Evolutionary conservation across 1,140 invertebrate species (phyloP).

Genomic region (Cyclina sinensis): DNA sequence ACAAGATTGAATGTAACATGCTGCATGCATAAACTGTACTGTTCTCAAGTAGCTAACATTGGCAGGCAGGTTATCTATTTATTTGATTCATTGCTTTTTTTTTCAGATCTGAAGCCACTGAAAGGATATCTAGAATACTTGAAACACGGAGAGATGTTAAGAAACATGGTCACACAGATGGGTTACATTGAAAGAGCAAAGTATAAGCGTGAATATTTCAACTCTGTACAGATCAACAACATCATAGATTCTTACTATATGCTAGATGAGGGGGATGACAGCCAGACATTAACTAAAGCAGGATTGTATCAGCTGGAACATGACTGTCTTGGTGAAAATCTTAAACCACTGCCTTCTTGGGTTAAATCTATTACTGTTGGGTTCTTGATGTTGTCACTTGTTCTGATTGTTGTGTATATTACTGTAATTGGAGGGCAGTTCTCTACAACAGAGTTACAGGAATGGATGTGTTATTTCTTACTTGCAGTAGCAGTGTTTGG

Average conservation of each 20-base stretch:
- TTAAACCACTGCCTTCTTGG: constrained; percentile 27
- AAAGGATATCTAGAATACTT: constrained; percentile 24
- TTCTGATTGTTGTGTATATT: constrained; percentile 17
- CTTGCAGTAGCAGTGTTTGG: constrained; percentile 14
- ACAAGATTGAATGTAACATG: no score
- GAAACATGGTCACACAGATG: constrained; percentile 12
- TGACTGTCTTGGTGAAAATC: constrained; percentile 42
- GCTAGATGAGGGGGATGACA: constrained; percentile 41
- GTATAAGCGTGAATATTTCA: neutral
- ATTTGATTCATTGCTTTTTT: no score
- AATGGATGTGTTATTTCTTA: constrained; percentile 54
- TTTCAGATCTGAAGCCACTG: constrained; percentile 29
- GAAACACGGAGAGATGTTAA: constrained; percentile 14
- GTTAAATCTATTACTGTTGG: constrained; percentile 13
- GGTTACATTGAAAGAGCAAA: constrained; percentile 18
- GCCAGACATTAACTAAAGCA: constrained; percentile 40
- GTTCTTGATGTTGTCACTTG: neutral
- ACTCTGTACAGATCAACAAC: constrained; percentile 16
- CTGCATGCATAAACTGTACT: no score
- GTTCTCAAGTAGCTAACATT: no score
- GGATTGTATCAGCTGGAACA: constrained; percentile 59
- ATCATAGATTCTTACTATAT: constrained; percentile 40
- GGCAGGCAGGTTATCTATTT: no score
- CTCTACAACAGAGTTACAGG: constrained; percentile 32
- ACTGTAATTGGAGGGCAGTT: constrained; percentile 46